phyloP scores from a whole-genome alignment of 2,888 invertebrate species.

The Lasioglossum malachurum region DNA sequence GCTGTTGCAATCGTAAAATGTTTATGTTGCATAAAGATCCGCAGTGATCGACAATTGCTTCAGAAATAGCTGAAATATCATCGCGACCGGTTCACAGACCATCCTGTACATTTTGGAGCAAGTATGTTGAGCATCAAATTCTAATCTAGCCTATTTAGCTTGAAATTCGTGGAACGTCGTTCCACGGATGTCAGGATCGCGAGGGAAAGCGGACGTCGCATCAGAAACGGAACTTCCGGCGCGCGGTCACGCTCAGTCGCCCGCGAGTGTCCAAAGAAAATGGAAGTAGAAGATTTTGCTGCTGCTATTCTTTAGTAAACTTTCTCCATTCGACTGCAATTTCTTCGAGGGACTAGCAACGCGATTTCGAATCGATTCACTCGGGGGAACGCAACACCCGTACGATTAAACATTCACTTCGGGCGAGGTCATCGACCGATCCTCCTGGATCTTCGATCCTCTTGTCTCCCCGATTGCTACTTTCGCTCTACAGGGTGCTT shows the following conservation, averaged over 20 bases:
- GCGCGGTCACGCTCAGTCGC: conserved; percentile 15
- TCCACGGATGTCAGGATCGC: background rate
- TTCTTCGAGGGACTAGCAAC: conserved; percentile 7
- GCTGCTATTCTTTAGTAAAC: background rate
- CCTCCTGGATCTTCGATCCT: background rate
- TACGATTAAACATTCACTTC: conserved; percentile 30
- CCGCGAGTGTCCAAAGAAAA: background rate
- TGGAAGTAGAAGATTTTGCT: background rate
- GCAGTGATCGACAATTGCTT: background rate
- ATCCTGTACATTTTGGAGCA: background rate
- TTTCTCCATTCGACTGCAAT: conserved; percentile 12
- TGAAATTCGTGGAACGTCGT: background rate
- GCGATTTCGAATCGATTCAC: conserved; percentile 32
- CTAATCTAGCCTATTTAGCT: background rate
- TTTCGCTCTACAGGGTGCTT: background rate
- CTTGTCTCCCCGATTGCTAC: background rate
- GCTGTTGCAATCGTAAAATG: background rate
- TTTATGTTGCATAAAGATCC: background rate
- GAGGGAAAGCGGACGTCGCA: conserved; percentile 7
- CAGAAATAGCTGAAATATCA: background rate
- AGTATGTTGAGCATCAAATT: background rate
- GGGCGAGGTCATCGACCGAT: conserved; percentile 15
- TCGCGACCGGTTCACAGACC: background rate
- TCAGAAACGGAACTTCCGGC: conserved; percentile 29
- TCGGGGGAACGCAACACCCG: background rate